Base-by-base conservation (phyloP, 2,888 invertebrate species). In the Andrena flavipes region DNA sequence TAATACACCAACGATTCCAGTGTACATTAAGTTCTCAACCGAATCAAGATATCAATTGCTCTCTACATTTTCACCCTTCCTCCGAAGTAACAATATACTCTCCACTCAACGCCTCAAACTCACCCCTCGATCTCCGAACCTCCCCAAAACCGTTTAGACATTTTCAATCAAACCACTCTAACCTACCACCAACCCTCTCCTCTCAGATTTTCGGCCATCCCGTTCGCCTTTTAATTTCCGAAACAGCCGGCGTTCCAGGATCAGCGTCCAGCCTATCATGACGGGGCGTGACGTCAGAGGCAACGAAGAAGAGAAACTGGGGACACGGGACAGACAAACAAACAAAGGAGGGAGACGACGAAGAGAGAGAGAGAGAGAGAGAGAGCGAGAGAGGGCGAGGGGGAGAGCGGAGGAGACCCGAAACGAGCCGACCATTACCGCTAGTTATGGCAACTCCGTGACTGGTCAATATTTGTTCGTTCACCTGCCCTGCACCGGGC, bases 391-490 rank as follows among this genome's bases (percentile, higher is more conserved):
- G 26, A 26, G 26, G 1, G 1, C 0, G 26, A 1, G 1, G 26
- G 2, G 59, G 65, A 30, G 51, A 42, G 54, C 20, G 64, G 70
- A 59, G 65, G 82, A 56, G 70, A 75, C 49, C 56, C 76, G 80
- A 88, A 86, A 88, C 87, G 82, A 76, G 77, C 78, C 82, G 81
- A 83, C 89, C 89, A 89, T 89, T 88, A 89, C 83, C 77, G 87
- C 86, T 87, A 88, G 90, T 92, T 92, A 89, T 84, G 87, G 88
- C 86, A 86, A 82, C 76, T 90, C 87, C 88, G 87, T 89, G 88
- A 89, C 87, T 54, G 88, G 88, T 88, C 91, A 91, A 89, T 91
- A 89, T 79, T 89, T 86, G 82, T 82, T 64, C 87, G 62, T n/a
- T 77, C 75, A 42, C 20, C 62, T 67, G 60, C 30, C 64, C 23